Conservation (phyloP, 2,888 invertebrate species). For the Formica aserva region DNA sequence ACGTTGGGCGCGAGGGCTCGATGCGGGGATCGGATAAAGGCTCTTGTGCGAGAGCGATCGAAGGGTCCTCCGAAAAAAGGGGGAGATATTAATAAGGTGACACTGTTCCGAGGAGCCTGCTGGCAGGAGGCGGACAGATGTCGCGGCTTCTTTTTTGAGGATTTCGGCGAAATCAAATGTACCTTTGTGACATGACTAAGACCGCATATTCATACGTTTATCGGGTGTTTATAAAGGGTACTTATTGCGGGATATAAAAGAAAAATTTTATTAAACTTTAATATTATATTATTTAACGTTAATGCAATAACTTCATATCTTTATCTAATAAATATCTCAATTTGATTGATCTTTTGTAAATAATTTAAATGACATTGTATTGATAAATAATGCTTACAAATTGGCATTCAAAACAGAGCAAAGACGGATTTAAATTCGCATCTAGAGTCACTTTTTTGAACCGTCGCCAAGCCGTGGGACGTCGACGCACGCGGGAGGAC, state of each 20-base stretch:
- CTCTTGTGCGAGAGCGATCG: conserved; percentile 55
- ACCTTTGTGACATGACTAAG: conserved; percentile 30
- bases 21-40: conserved; percentile 48
- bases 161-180: conserved; percentile 32
- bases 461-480: conserved; percentile 77
- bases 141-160: conserved; percentile 51
- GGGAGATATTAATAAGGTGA: conserved; percentile 76
- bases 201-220: conserved; percentile 14
- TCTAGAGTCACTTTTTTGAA: conserved; percentile 76
- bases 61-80: conserved; percentile 59
- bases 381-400: background rate
- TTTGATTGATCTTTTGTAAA: background rate
- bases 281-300: background rate
- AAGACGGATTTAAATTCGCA: conserved; percentile 53
- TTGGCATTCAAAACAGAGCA: background rate
- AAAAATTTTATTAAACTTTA: background rate
- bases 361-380: conserved; percentile 6
- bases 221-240: conserved; percentile 7
- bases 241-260: background rate
- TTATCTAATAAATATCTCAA: background rate
- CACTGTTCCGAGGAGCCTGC: conserved; percentile 68
- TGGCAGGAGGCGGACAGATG: conserved; percentile 70
- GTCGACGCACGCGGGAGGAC: conserved; percentile 65
- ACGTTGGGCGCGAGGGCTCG: conserved; percentile 29
- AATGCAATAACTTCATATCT: background rate